A percentile compares a stretch with the other conserved stretches of the same genome.
These are phyloP conservation scores for Scrobipalpa costella DNA, from an alignment of 2,888 invertebrate genomes.

Conservation along the genomic window DNA sequence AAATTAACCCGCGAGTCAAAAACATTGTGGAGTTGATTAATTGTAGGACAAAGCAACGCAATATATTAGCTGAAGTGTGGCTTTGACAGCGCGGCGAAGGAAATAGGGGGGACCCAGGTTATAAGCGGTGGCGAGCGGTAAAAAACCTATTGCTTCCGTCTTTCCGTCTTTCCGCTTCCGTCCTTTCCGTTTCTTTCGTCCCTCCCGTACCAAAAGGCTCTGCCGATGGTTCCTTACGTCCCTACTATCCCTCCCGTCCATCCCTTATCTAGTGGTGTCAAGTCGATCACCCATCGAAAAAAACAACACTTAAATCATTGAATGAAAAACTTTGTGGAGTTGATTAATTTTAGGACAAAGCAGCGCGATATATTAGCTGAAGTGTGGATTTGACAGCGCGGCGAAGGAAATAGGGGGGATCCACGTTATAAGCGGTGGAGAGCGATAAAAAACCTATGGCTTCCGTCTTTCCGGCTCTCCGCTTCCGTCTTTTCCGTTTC, in stretches of 20 bases:
- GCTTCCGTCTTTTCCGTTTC: too few relatives aligned
- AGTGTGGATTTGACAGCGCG: slow-evolving; percentile 65
- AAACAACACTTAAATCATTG: neutral
- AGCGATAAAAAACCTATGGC: too few relatives aligned
- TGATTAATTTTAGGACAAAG: slow-evolving; percentile 75
- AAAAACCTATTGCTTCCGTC: too few relatives aligned
- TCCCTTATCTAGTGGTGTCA: too few relatives aligned
- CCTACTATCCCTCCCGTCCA: too few relatives aligned
- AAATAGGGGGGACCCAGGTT: slow-evolving; percentile 28
- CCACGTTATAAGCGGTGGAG: neutral
- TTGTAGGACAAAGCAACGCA: slow-evolving; percentile 68
- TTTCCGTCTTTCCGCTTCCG: too few relatives aligned
- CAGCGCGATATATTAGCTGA: slow-evolving; percentile 66
- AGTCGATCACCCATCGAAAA: too few relatives aligned
- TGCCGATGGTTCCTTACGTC: too few relatives aligned
- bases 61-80: slow-evolving; percentile 68
- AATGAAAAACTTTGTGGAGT: slow-evolving; percentile 61
- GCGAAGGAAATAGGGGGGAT: slow-evolving; percentile 42
- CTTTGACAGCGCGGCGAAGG: slow-evolving; percentile 62
- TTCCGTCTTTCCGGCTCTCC: too few relatives aligned
- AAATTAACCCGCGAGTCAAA: slow-evolving; percentile 63
- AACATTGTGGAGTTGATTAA: slow-evolving; percentile 69
- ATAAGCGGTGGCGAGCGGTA: neutral
- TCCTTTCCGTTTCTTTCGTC: too few relatives aligned
- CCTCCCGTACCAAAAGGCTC: too few relatives aligned